phyloP scores from a whole-genome alignment of 2,797 vertebrate species.

The Avahi laniger region DNA sequence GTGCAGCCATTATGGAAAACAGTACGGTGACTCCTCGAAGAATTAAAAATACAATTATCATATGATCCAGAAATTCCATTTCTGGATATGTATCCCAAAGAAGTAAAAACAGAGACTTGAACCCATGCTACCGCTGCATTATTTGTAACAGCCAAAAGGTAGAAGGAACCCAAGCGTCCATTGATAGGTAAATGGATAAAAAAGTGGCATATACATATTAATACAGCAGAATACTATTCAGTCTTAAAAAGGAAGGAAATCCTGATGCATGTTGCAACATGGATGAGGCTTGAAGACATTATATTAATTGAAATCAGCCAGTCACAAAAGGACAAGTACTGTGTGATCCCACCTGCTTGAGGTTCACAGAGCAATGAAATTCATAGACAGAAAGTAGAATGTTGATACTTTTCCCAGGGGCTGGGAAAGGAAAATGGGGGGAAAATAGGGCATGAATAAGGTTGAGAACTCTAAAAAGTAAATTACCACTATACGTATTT shows the following conservation, averaged over 20 bases:
- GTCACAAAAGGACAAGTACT: neutral
- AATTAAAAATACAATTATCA: neutral
- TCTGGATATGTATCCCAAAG: neutral
- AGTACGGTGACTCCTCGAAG: neutral
- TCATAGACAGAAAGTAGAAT: neutral
- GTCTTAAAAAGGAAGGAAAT: neutral
- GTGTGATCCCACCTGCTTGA: neutral
- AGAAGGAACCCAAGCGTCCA: neutral
- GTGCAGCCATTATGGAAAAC: no score
- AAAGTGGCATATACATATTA: neutral
- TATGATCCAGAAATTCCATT: neutral
- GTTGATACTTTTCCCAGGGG: neutral
- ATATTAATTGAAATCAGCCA: neutral
- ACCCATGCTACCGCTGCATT: neutral
- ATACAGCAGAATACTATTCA: neutral
- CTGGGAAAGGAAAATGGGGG: neutral
- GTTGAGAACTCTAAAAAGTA: neutral
- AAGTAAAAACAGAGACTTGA: neutral
- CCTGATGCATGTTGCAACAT: neutral
- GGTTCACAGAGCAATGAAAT: neutral
- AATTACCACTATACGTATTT: neutral
- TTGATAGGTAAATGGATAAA: neutral
- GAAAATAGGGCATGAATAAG: neutral
- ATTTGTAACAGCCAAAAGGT: neutral
- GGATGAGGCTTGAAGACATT: neutral